Evolutionary conservation across 2,113 vertebrate species (phyloP), one percentile per base, ranked within the genome.

Genomic region (Lamprotornis superbus): DNA sequence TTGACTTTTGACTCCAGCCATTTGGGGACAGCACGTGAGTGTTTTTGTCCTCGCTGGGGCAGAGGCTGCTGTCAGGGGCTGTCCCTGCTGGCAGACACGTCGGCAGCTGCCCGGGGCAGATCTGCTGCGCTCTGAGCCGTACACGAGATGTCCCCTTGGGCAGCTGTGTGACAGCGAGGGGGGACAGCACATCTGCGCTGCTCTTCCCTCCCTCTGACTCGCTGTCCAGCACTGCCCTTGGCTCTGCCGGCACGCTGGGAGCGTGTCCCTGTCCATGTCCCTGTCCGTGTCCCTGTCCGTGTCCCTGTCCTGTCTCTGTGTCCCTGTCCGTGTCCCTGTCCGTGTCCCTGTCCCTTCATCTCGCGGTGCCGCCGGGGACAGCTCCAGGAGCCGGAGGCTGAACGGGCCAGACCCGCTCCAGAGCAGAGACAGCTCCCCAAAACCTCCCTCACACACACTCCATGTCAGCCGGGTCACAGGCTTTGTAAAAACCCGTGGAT

Each of bases 221-320:
- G 2, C 59, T 23, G 78, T 1, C 39, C 4, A 3, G 67, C 67
- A 0, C n/a, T 2, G 10, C 5, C 7, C 53, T 20, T 0, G 16
- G 42, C 52, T 9, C 74, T 3, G 23, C 22, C 5, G 5, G 57
- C 50, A 52, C 25, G 24, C 50, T 17, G 50, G 25, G 25, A 83
- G n/a, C 27, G 1, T 1, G 61, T 42, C 65, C 47, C 47, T 49
- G 49, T 12, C 23, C 47, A 42, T 49, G 12, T 49, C 23, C 23
- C 12, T 49, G 7, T 49, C 47, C 47, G 5, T 23, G 47, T 7
- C 47, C 47, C 5, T 47, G 7, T 49, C 24, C 12, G 12, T 25
- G 4, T 25, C 24, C 49, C 7, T 15, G 49, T 25, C 49, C 47
- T 12, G 11, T 23, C 47, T 7, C 47, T 49, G 12, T 49, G 7